phyloP scores from a whole-genome alignment of 2,113 vertebrate species.

The Pachyramphus minor region DNA sequence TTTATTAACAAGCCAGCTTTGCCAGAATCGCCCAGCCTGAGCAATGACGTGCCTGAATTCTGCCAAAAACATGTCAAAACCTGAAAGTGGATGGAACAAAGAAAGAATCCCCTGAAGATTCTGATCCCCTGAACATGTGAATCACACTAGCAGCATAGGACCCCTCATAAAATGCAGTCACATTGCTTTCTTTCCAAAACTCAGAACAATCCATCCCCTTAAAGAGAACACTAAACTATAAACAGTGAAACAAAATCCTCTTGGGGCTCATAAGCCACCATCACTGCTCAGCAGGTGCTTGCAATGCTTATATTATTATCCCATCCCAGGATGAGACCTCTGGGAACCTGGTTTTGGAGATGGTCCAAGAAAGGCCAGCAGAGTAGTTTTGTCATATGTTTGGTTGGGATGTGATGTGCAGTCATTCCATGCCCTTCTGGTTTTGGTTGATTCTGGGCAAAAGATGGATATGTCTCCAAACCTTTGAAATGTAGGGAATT shows the following conservation, averaged over 20 bases:
- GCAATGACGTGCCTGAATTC: neutral
- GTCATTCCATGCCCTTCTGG: neutral
- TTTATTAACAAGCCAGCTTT: neutral
- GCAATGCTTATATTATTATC: neutral
- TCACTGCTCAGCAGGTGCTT: neutral
- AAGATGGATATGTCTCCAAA: neutral
- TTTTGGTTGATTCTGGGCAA: neutral
- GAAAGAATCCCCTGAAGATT: neutral
- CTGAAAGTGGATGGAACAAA: neutral
- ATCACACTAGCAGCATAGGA: neutral
- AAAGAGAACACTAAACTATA: neutral
- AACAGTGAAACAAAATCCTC: neutral
- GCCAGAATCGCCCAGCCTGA: neutral
- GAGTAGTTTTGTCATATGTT: neutral
- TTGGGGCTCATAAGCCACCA: neutral
- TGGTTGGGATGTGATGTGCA: neutral
- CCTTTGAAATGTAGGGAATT: neutral
- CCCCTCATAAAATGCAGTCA: neutral
- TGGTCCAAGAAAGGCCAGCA: neutral
- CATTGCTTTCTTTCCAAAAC: neutral
- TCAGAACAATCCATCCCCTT: neutral
- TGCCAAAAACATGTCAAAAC: neutral
- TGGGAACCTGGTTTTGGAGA: neutral
- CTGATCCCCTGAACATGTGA: rapidly evolving
- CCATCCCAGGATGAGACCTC: neutral